phyloP scores from a whole-genome alignment of 2,113 vertebrate species.

The Ia io region DNA sequence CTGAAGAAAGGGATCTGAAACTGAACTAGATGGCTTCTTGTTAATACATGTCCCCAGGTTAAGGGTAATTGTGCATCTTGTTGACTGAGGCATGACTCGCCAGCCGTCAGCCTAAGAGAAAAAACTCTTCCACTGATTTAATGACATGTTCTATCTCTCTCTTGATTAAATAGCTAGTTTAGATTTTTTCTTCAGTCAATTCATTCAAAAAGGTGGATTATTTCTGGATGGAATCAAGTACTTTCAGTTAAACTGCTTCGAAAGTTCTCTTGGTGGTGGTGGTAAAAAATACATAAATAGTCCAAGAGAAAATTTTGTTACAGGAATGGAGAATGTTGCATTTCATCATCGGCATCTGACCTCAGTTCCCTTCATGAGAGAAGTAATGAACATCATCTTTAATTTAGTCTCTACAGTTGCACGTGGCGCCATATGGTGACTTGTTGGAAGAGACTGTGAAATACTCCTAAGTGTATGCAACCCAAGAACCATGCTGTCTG shows the following conservation, averaged over 20 bases:
- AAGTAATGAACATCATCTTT: background rate
- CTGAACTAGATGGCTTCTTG: background rate
- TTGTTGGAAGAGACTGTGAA: background rate
- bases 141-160: background rate
- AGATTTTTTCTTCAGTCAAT: background rate
- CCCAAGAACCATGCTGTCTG: background rate
- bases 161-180: slow-evolving; percentile 29
- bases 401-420: background rate
- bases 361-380: background rate
- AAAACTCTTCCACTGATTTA: slow-evolving; percentile 20
- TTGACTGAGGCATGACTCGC: slow-evolving; percentile 27
- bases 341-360: background rate
- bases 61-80: slow-evolving; percentile 30
- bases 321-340: background rate
- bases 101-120: background rate
- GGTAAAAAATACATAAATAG: background rate
- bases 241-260: background rate
- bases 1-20: background rate
- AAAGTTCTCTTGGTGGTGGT: background rate
- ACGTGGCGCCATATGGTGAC: background rate
- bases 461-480: accelerated
- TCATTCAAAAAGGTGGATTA: slow-evolving; percentile 6
- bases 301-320: background rate
- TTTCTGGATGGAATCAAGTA: background rate
- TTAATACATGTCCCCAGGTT: slow-evolving; percentile 45